A percentile compares a stretch with the other conserved stretches of the same genome.
Conservation (phyloP, 2,797 vertebrate species). For the Gymnothorax javanicus region DNA sequence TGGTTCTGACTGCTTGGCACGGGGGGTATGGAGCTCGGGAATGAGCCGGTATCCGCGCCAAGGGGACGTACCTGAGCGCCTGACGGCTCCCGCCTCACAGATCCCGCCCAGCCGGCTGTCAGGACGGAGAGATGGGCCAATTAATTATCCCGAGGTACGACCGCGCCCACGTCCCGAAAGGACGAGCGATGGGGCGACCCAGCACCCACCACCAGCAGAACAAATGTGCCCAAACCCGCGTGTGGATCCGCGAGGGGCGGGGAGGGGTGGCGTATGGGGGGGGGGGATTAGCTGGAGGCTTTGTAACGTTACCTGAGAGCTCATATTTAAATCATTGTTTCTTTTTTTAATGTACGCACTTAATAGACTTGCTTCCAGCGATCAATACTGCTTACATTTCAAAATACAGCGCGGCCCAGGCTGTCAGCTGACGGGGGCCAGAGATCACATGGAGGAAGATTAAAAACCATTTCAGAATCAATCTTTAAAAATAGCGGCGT, state of each 20-base stretch:
- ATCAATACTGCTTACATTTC: constrained; percentile 14
- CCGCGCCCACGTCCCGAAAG: not conserved
- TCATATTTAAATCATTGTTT: not conserved
- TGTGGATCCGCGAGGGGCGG: not conserved
- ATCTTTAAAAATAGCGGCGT: constrained; percentile 33
- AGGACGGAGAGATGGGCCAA: not conserved
- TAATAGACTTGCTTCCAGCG: constrained; percentile 2
- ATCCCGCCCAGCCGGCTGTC: not conserved
- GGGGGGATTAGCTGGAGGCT: not conserved
- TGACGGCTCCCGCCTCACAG: not conserved
- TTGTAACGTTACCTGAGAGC: not conserved
- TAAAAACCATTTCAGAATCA: constrained; percentile 33
- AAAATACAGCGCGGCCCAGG: not conserved
- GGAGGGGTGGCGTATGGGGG: no score
- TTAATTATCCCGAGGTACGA: constrained; percentile 1
- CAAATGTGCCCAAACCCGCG: not conserved
- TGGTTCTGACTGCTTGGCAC: not conserved
- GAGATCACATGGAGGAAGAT: constrained; percentile 28
- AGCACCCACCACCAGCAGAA: not conserved
- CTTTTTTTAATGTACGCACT: not conserved
- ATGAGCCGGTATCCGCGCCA: not conserved
- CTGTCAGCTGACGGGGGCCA: not conserved
- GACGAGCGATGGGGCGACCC: not conserved
- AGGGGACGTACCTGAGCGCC: not conserved
- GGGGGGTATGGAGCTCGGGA: not conserved